Evolutionary conservation across 2,113 vertebrate species (phyloP).

Genomic region (Clarias gariepinus): DNA sequence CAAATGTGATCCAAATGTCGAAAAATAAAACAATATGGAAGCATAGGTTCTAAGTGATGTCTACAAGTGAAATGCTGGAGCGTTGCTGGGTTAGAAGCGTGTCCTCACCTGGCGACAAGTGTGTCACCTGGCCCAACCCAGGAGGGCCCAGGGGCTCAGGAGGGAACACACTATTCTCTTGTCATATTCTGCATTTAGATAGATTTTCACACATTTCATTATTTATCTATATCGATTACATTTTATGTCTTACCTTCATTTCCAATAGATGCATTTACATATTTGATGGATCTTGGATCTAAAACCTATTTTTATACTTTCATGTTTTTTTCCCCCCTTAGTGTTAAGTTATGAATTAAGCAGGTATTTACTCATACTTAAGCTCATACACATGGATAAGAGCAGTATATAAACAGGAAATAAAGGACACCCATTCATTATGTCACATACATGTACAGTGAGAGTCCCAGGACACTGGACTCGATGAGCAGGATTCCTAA

Average conservation of each 20-base stretch:
- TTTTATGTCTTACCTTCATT: not conserved
- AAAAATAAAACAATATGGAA: not conserved
- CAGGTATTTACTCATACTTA: not conserved
- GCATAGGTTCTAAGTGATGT: not conserved
- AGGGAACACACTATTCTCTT: conserved; percentile 43
- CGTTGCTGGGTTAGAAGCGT: conserved; percentile 7
- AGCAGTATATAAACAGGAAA: too few relatives aligned
- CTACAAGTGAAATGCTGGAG: not conserved
- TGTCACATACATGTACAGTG: not conserved
- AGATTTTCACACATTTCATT: conserved; percentile 8
- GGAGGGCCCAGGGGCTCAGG: not conserved
- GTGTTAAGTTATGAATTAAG: not conserved
- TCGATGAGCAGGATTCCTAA: not conserved
- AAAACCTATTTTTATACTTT: not conserved
- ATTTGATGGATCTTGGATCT: not conserved
- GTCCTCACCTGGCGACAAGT: conserved; percentile 56
- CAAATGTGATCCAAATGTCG: not conserved
- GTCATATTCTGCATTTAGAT: conserved; percentile 22
- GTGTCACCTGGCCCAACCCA: conserved; percentile 44
- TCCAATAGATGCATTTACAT: not conserved
- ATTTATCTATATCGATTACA: not conserved
- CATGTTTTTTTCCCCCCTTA: not conserved
- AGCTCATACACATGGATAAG: not conserved
- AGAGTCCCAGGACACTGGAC: not conserved
- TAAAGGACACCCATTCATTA: not conserved